Evolutionary conservation across 2,888 invertebrate species (phyloP), one percentile per base, ranked within the genome.

Genomic region (Augochlorella aurata): DNA sequence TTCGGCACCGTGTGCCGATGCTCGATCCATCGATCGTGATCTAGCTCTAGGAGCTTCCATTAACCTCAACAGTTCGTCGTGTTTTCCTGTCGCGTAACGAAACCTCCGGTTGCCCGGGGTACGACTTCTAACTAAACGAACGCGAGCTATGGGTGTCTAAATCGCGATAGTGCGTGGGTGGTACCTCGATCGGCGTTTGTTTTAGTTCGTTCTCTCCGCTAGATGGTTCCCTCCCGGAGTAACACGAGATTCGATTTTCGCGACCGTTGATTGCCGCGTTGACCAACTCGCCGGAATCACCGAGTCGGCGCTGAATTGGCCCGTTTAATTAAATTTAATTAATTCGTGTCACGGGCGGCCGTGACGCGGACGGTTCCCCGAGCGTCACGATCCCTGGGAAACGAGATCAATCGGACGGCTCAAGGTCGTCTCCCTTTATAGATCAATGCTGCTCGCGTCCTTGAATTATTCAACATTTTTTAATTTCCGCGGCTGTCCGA

Each of bases 261-360:
- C 52, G 54, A 50, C 18, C 38, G 66, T 38, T 70, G 65, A 69
- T 70, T 75, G 14, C 63, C 73, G 49, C n/a, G n/a, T 44, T n/a
- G 49, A 44, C 49, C 61, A 50, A 72, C 49, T 54, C 52, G 18
- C 12, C 49, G 70, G 18, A 54, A 69, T 24, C 65, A 38, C 9
- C 73, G 63, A n/a, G 49, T 21, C 44, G 52, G 14, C 38, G 24
- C 38, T 76, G 69, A 49, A 76, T 76, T 72, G 69, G 24, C 54
- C 21, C 18, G 9, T 54, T 82, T 73, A 73, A 77, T 82, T 77
- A 69, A 81, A 76, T 82, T 76, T 80, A 75, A 81, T 80, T 75
- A 71, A 67, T 49, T 47, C 74, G 21, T 21, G 66, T 50, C 68
- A 38, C 71, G 50, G 50, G 47, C 74, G 65, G 54, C 58, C 71